phyloP scores from a whole-genome alignment of 1,140 invertebrate species.

The Batillaria attramentaria region DNA sequence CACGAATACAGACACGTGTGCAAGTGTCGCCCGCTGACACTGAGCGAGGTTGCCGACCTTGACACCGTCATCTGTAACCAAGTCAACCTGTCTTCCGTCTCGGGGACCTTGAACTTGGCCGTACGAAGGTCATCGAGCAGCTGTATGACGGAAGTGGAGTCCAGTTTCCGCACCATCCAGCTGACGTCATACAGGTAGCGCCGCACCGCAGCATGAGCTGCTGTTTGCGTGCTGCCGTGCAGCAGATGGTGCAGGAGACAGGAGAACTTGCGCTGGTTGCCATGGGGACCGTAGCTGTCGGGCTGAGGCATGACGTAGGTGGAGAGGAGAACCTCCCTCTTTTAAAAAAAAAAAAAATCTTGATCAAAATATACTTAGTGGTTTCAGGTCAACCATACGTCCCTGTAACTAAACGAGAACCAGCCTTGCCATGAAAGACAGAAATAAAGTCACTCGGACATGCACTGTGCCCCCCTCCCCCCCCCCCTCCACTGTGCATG shows the following conservation, averaged over 20 bases:
- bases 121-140: conserved; percentile 78
- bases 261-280: conserved; percentile 80
- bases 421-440: neutral
- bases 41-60: conserved; percentile 19
- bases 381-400: too few species aligned
- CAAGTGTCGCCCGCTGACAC: neutral
- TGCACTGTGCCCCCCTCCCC: neutral
- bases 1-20: neutral
- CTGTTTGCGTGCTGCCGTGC: conserved; percentile 14
- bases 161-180: conserved; percentile 84
- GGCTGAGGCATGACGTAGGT: conserved; percentile 58
- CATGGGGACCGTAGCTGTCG: conserved; percentile 73
- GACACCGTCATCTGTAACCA: conserved; percentile 22
- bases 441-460: neutral
- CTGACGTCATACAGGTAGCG: conserved; percentile 64
- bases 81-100: conserved; percentile 77
- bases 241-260: conserved; percentile 40
- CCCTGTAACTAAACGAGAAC: neutral
- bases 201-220: neutral
- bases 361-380: too few species aligned
- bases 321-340: conserved; percentile 36
- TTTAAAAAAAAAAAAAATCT: neutral
- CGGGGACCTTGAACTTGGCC: conserved; percentile 48
- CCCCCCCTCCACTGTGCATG: neutral
- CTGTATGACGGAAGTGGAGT: conserved; percentile 77